Evolutionary conservation across 1,140 invertebrate genomes (phyloP), one percentile per base, ranked within the genome.

Genomic region (Zaprionus africanus): DNA sequence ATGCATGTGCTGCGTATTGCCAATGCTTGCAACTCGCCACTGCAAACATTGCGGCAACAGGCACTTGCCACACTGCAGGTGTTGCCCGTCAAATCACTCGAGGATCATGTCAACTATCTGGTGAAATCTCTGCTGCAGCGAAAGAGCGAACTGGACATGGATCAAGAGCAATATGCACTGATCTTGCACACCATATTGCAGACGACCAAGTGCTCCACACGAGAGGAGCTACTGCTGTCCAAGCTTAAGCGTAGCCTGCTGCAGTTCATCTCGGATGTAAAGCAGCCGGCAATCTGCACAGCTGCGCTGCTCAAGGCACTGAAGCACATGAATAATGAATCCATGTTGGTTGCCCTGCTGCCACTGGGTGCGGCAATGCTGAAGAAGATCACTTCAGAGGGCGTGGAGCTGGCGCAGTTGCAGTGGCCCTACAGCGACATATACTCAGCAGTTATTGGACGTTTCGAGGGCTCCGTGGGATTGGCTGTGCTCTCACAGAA

Each of bases 161-260:
- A 96, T 78, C 87, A 93, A 67, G 94, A 96, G 60, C 96, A 95
- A 66, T 75, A 95, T 5, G 93, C 94, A 1, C 58, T 95, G 5
- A 84, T 93, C 49, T 76, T 95, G 0, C 94, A 93, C 54, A 94
- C 94, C 6, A 90, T 91, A 19, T n/a, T 92, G 12, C 64, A 91
- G 19, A 65, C 74, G 5, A 51, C 36, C 24, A 62, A 65, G 24
- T 38, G 15, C 15, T 68, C 54, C 15, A 34, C 72, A 13, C 43
- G 62, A 24, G 69, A 90, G 24, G 75, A 78, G 22, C 11, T 90
- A 0, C 58, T 72, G 5, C 36, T 85, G 15, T 49, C 79, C 2
- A 90, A 90, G 43, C 59, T 90, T 0, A 65, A 57, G 5, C 28
- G 79, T 9, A 38, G 38, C 0, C 46, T 81, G 4, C 22, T 83